Conservation (phyloP, 2,888 invertebrate genomes). For the Acanthosepion pharaonis region DNA sequence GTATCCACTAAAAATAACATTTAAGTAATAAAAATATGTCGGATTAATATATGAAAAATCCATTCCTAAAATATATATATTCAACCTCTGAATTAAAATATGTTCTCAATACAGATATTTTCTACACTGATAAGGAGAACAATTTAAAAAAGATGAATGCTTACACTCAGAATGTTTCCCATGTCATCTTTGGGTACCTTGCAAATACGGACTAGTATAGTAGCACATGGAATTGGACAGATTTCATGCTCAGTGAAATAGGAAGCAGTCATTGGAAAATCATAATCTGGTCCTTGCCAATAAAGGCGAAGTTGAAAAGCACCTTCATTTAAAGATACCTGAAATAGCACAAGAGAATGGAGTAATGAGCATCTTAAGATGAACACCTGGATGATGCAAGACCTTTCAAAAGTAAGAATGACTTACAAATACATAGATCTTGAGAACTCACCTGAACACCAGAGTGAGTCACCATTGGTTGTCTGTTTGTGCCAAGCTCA, state of each 20-base stretch:
- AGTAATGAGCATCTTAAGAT: too few species aligned
- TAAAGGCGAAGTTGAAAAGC: slow-evolving; percentile 72
- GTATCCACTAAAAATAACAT: too few species aligned
- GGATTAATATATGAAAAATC: too few species aligned
- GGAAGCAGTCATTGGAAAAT: slow-evolving; percentile 67
- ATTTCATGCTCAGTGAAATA: slow-evolving; percentile 63
- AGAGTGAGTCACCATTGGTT: slow-evolving; percentile 68
- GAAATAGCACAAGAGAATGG: slow-evolving; percentile 46
- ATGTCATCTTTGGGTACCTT: slow-evolving; percentile 69
- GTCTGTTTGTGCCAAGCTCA: slow-evolving; percentile 70
- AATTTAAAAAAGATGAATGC: slow-evolving; percentile 17
- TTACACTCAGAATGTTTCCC: slow-evolving; percentile 71
- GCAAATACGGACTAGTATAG: slow-evolving; percentile 68
- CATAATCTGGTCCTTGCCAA: slow-evolving; percentile 69
- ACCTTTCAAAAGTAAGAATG: neutral
- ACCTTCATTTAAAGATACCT: slow-evolving; percentile 73
- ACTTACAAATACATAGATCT: neutral
- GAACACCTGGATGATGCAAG: neutral
- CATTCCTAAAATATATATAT: neutral
- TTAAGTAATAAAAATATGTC: too few species aligned
- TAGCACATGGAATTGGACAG: slow-evolving; percentile 70
- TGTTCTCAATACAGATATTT: neutral
- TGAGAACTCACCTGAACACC: slow-evolving; percentile 64
- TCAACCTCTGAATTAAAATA: neutral
- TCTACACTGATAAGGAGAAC: neutral